Evolutionary conservation across 2,797 vertebrate species (phyloP).

Genomic region (Onychomys leucogaster): DNA sequence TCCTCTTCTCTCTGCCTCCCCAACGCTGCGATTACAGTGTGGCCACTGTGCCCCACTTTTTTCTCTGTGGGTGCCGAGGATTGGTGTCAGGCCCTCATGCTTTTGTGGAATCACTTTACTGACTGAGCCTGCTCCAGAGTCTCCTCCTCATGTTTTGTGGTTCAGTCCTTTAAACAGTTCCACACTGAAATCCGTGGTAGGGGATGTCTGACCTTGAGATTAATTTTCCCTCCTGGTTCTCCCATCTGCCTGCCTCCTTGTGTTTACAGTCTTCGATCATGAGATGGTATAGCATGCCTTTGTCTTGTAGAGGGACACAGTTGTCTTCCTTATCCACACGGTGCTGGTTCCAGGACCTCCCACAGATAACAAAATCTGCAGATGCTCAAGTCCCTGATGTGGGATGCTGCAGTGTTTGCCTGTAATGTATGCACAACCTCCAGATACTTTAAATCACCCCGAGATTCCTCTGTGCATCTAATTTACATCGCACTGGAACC

Average conservation of each 20-base stretch:
- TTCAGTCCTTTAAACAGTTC: slow-evolving; percentile 9
- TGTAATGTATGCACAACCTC: too few relatives aligned
- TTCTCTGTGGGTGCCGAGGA: background rate
- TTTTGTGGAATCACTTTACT: background rate
- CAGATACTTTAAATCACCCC: background rate
- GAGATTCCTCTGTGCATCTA: background rate
- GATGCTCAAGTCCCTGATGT: background rate
- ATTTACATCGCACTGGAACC: background rate
- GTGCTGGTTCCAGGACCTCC: background rate
- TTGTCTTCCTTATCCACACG: background rate
- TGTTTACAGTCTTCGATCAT: background rate
- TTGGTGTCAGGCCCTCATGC: background rate
- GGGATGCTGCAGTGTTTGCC: background rate
- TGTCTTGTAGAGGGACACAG: background rate
- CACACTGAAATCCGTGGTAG: background rate
- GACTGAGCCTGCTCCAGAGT: background rate
- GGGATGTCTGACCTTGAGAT: background rate
- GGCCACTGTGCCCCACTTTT: too few relatives aligned
- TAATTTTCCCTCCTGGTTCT: background rate
- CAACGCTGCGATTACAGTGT: background rate
- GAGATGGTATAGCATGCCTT: background rate
- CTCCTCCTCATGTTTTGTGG: background rate
- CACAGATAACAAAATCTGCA: background rate
- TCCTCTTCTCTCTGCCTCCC: background rate
- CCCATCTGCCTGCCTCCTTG: background rate